Conservation (phyloP, 2,113 vertebrate species). For the Burhinus oedicnemus region DNA sequence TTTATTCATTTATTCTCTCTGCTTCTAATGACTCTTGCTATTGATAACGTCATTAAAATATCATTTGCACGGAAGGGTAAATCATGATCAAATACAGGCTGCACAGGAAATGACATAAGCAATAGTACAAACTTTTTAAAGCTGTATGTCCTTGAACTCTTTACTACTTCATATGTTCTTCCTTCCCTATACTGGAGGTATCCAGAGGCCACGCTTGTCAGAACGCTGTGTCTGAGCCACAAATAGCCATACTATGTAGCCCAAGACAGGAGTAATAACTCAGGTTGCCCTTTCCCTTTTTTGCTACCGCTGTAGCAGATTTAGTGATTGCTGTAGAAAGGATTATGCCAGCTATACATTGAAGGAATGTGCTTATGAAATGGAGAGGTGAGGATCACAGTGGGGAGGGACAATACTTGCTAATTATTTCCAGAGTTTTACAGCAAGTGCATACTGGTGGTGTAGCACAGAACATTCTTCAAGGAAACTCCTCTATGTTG, state of each 20-base stretch:
- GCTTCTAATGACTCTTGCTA: neutral
- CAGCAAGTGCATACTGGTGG: neutral
- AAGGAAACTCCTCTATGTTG: neutral
- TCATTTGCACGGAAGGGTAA: neutral
- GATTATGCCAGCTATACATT: neutral
- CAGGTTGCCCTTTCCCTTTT: neutral
- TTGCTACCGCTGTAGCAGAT: neutral
- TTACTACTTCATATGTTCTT: neutral
- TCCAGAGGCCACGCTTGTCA: neutral
- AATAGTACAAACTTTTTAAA: neutral
- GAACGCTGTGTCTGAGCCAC: neutral
- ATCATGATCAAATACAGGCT: neutral
- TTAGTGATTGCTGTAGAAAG: neutral
- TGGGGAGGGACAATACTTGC: neutral
- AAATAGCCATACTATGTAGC: neutral
- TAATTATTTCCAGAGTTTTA: neutral
- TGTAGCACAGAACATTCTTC: neutral
- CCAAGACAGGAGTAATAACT: neutral
- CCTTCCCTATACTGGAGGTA: neutral
- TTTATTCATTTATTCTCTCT: neutral
- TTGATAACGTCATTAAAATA: neutral
- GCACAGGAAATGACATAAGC: neutral
- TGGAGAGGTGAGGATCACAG: neutral
- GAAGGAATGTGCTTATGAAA: neutral
- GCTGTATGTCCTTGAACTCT: neutral